Base-by-base conservation (phyloP, 1,140 invertebrate genomes). In the Ips nitidus region DNA sequence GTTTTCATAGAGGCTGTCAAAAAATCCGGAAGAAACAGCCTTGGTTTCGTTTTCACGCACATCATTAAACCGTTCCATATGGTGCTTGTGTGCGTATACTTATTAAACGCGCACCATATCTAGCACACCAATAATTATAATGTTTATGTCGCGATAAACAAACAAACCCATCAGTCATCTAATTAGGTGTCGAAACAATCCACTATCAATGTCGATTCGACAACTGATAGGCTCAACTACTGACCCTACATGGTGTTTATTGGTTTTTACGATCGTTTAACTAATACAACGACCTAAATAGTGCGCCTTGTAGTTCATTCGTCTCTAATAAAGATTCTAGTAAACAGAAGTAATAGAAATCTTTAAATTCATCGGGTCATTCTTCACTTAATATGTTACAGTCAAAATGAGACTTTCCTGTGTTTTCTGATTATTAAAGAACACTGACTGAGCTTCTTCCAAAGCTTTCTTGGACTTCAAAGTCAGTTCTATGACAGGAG, bases 211-310 rank as follows among this genome's bases (percentile, higher is more conserved):
- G 45, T 50, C 45, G 45, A 50, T 8, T 3, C 45, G 52, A 55
- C 45, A 55, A 55, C 37, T 55, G 52, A 55, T 55, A 37, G 52
- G 37, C 37, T 55, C 37, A 38, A 55, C 52, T 55, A 36, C 37
- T 37, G 52, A 55, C 52, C 52, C 52, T 55, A 22, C n/a, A 22
- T 50, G 1, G 45, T 50, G 45, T 50, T 55, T 55, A 55, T 55
- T 22, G 37, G 52, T 37, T 55, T 55, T 55, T 50, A 50, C 45
- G 45, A 50, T 22, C 7, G 45, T 22, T 50, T 50, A 22, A 55
- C 37, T 55, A 55, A 55, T 55, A 38, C 8, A 37, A 5, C 52
- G 52, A 55, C 37, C 52, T 55, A 55, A 55, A 55, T 38, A 55
- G 37, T 37, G 52, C 36, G 8, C 5, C n/a, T 36, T 37, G n/a